These are phyloP conservation scores for Cheiracanthium punctorium DNA, from an alignment of 2,888 invertebrate species.

Conservation along the genomic window DNA sequence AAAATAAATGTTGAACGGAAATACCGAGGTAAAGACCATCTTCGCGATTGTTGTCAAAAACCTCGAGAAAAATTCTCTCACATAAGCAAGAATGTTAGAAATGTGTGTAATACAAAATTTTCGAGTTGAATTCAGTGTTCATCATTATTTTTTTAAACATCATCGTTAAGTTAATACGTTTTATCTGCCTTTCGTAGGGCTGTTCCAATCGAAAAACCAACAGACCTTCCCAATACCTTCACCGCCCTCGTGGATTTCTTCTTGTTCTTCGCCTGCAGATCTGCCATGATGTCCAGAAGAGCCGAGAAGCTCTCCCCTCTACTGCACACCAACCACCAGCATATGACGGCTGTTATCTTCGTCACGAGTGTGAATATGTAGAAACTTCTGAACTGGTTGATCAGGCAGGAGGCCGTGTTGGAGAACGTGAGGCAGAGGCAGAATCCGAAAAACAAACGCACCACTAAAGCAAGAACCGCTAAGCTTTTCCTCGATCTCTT, in stretches of 20 bases:
- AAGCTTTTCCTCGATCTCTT: neutral
- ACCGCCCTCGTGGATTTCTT: neutral
- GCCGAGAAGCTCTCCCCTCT: neutral
- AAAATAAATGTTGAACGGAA: too few relatives aligned
- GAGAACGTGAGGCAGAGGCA: neutral
- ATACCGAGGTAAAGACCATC: too few relatives aligned
- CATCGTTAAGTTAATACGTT: too few relatives aligned
- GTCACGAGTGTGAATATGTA: constrained; percentile 20
- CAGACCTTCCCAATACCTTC: too few relatives aligned
- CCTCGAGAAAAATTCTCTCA: too few relatives aligned
- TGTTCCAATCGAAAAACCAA: neutral
- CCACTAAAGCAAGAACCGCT: neutral
- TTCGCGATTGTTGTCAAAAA: too few relatives aligned
- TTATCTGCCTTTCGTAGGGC: too few relatives aligned
- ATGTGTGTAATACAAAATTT: too few relatives aligned
- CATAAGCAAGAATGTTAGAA: too few relatives aligned
- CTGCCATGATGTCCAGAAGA: neutral
- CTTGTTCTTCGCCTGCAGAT: constrained; percentile 11
- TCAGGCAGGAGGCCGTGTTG: constrained; percentile 17
- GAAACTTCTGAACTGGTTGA: neutral
- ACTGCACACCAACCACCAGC: constrained; percentile 33
- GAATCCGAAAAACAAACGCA: neutral
- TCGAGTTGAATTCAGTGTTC: too few relatives aligned
- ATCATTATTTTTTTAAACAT: too few relatives aligned
- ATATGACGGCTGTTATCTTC: constrained; percentile 24